These are phyloP conservation scores for Clusia tigrina DNA, from an alignment of 2,888 invertebrate genomes.

Conservation along the genomic window DNA sequence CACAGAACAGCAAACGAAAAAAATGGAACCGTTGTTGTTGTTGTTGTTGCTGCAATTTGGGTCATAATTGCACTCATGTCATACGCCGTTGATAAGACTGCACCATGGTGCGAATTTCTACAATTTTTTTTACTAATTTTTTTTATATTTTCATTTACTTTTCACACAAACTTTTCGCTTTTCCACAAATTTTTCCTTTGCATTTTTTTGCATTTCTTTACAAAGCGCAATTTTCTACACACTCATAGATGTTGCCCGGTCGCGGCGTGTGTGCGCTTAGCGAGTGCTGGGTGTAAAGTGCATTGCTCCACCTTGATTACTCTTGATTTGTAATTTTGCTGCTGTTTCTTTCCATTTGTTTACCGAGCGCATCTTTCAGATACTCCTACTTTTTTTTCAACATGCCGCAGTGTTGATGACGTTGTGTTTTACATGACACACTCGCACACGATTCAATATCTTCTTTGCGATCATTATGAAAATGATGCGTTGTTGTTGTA, in stretches of 20 bases:
- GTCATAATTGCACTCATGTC: slow-evolving; percentile 20
- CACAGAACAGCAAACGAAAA: no score
- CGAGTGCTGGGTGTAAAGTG: slow-evolving; percentile 17
- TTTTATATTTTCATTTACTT: no score
- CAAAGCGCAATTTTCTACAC: no score
- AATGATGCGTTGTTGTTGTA: slow-evolving; percentile 19
- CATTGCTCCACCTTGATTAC: slow-evolving; percentile 29
- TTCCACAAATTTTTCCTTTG: no score
- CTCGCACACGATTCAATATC: neutral
- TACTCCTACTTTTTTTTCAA: neutral
- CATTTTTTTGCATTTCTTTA: no score
- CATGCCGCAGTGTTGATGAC: neutral
- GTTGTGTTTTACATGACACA: slow-evolving; percentile 5
- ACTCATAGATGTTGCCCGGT: no score
- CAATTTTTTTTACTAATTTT: no score
- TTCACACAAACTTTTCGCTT: no score
- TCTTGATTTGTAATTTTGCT: neutral
- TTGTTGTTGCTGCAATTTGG: slow-evolving; percentile 23
- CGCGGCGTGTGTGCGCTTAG: no score
- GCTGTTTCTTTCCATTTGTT: slow-evolving; percentile 1
- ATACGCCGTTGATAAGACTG: no score
- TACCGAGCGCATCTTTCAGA: slow-evolving; percentile 1
- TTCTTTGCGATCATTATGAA: slow-evolving; percentile 1
- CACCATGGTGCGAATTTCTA: no score
- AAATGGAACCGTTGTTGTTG: no score